Percentiles rank a stretch among this genome's conserved stretches.
These are phyloP conservation scores for Anoura caudifer DNA, from an alignment of 2,113 vertebrate genomes.

Conservation along the genomic window DNA sequence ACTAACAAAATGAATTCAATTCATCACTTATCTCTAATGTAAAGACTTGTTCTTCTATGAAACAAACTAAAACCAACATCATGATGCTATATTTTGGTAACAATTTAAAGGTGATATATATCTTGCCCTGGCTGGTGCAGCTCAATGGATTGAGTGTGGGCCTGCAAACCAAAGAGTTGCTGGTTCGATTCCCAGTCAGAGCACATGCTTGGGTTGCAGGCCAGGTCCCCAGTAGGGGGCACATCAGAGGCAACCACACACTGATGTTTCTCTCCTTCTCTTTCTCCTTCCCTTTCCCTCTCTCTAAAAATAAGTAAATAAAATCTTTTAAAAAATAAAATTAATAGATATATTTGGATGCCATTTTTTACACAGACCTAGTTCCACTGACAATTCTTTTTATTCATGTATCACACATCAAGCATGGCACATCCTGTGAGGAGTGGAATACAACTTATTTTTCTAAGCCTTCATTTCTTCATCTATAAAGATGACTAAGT, in stretches of 20 bases:
- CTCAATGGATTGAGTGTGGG: too few species aligned
- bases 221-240: too few species aligned
- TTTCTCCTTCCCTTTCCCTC: too few species aligned
- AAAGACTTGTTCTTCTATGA: background rate
- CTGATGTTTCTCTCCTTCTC: too few species aligned
- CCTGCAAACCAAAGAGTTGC: too few species aligned
- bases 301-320: too few species aligned
- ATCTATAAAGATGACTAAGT: background rate
- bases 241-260: too few species aligned
- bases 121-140: background rate
- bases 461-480: background rate
- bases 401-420: background rate
- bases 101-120: background rate
- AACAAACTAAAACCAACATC: background rate
- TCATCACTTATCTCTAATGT: background rate
- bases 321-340: too few species aligned
- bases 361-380: background rate
- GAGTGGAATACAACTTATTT: background rate
- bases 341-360: background rate
- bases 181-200: too few species aligned
- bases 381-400: background rate
- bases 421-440: background rate
- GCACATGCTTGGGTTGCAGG: too few species aligned
- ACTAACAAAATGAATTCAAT: background rate
- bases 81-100: background rate